These are phyloP conservation scores for Lysandra coridon DNA, from an alignment of 2,888 invertebrate genomes.

Conservation along the genomic window DNA sequence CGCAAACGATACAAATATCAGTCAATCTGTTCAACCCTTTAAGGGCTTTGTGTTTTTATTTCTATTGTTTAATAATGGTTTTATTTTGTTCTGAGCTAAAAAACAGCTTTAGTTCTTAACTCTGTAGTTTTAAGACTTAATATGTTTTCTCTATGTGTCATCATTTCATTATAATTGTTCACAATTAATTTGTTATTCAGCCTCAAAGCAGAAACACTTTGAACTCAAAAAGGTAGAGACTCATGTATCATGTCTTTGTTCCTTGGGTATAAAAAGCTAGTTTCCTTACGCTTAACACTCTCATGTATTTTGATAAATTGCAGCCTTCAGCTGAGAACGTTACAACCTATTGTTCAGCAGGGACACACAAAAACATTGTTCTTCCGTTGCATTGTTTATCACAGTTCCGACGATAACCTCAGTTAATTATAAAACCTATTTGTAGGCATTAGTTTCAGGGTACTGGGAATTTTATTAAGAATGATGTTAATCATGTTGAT, in stretches of 20 bases:
- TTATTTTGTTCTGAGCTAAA: no score
- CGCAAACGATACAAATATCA: no score
- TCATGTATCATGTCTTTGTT: background rate
- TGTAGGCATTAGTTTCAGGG: background rate
- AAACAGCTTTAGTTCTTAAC: no score
- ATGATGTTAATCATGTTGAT: no score
- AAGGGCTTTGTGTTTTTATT: no score
- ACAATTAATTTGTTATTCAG: no score
- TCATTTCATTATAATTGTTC: no score
- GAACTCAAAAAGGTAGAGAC: background rate
- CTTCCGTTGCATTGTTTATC: slow-evolving; percentile 60
- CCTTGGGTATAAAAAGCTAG: background rate
- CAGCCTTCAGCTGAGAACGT: slow-evolving; percentile 45
- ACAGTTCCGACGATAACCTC: slow-evolving; percentile 34
- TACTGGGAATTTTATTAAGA: background rate
- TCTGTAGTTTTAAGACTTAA: no score
- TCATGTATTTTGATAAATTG: slow-evolving; percentile 11
- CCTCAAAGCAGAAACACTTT: no score
- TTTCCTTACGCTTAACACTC: slow-evolving; percentile 29
- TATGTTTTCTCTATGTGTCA: no score
- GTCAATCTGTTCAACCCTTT: no score
- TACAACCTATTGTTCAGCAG: slow-evolving; percentile 50
- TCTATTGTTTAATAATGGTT: no score
- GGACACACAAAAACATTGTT: slow-evolving; percentile 49
- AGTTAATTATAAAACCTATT: slow-evolving; percentile 11